Base-by-base conservation (phyloP, 37 sponge, comb jelly and placozoan species). In the Cliona cf. orientalis region DNA sequence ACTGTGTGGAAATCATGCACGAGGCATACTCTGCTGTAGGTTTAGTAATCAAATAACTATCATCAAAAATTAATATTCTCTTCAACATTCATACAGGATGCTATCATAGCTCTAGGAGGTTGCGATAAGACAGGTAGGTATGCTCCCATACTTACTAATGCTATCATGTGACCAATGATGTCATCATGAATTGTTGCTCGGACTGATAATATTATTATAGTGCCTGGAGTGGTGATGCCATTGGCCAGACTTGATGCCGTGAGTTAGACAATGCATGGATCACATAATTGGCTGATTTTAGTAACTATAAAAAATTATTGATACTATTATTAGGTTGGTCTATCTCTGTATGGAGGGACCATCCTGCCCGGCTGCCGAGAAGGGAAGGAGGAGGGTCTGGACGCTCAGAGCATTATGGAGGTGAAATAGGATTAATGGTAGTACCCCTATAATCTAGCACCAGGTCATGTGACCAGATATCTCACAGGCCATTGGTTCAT, bases 201-300 rank as follows among this genome's bases (percentile, higher is more conserved):
- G 28, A n/a, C 36, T 3, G 60, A 5, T 5, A 36, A 31, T 31
- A 2, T 17, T 21, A 19, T 11, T 31, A 0, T 42, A 90, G 92
- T 91, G 0, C 92, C 92, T 55, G 92, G 92, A 40, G 88, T 83
- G 45, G 61, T 87, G 46, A 91, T 91, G 92, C 88, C 92, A 3
- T 22, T 91, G 28, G 92, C 92, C 22, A 42, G 92, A n/a, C 75
- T 91, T 14, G 56, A 91, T 69, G 70, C 75, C 33, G 87, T 91
- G 64, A 74, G 89, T 42, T 58, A 37, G 26, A 25, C 6, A 23
- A 22, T 60, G 22, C 37, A 57, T 29, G 7, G 17, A 44, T 73
- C 1, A 26, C 26, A 22, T 70, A 23, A 1, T 3, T 55, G 45
- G 21, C 21, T 22, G 11, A 19, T 31, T 1, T 42, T 3, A 39